Base-by-base conservation (phyloP, 2,797 vertebrate genomes). In the Sebastes taczanowskii region DNA sequence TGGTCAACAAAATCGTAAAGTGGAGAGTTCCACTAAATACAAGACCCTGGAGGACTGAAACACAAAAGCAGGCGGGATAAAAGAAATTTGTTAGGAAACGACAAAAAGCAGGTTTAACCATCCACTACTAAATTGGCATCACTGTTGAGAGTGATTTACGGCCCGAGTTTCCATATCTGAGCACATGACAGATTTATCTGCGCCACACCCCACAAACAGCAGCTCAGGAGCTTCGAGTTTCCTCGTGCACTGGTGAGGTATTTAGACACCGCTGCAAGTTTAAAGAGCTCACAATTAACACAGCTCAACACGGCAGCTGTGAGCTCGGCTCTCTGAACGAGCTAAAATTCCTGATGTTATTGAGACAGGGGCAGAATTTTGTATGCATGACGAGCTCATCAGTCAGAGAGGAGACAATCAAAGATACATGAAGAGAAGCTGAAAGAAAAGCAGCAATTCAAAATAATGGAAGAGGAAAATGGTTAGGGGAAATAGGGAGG, bases 161-260 rank as follows among this genome's bases (percentile, higher is more conserved):
- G 59, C 32, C 46, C 1, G 2, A 25, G 55, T 61, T 81, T 84
- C 71, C 38, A 69, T 72, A 91, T 91, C 77, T 35, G 55, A 81
- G 60, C 66, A 61, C 0, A 22, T 86, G 83, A 87, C 78, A 84
- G 88, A 88, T 88, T 89, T 92, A 93, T 90, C 60, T 70, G 61
- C 18, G 27, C 77, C 91, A 86, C 89, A 77, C 89, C 89, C 84
- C 65, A 60, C 60, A 20, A 78, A 82, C 74, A 87, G 74, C 65
- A 87, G 76, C 77, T 61, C 29, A 18, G 20, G 74, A 77, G 65
- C 38, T 77, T 59, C 10, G 2, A 74, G 74, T 79, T 89, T 88
- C 80, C 67, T 88, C 65, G 22, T 63, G 70, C 60, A 30, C 55
- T 52, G 59, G 61, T 60, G 78, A 77, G 76, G 81, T 58, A 85